These are phyloP conservation scores for Orbicella faveolata DNA, from an alignment of 64 coral and sea anemone genomes.

Conservation along the genomic window DNA sequence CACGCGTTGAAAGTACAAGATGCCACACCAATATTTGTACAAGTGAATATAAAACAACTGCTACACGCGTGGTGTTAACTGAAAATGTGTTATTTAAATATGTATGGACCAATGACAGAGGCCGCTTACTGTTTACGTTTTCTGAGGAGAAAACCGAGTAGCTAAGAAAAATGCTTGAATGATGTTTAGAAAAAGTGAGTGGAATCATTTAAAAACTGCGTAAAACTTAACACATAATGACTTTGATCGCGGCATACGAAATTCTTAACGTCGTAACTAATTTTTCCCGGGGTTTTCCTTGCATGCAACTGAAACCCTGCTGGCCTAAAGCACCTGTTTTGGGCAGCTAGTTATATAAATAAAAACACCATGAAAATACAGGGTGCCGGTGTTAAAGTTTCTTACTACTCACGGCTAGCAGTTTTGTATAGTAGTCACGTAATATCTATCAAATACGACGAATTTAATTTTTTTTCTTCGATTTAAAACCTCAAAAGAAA, in stretches of 20 bases:
- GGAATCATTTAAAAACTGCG: background rate
- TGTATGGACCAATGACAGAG: background rate
- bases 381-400: background rate
- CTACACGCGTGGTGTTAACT: background rate
- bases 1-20: background rate
- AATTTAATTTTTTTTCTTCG: no score
- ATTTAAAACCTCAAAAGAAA: background rate
- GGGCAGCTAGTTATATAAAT: background rate
- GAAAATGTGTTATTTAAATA: conserved; percentile 8
- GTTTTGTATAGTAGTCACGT: no score
- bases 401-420: background rate
- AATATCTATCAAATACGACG: no score
- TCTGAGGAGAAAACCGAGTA: background rate
- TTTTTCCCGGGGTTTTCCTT: background rate
- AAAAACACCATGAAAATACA: background rate
- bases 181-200: background rate
- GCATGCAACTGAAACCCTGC: background rate
- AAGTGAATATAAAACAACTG: background rate
- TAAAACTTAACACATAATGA: background rate
- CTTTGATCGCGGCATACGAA: no score
- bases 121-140: background rate
- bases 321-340: background rate
- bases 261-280: no score
- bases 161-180: background rate
- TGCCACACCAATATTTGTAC: conserved; percentile 43